Base-by-base conservation (phyloP, 2,888 invertebrate species). In the Drosophila tanythrix region DNA sequence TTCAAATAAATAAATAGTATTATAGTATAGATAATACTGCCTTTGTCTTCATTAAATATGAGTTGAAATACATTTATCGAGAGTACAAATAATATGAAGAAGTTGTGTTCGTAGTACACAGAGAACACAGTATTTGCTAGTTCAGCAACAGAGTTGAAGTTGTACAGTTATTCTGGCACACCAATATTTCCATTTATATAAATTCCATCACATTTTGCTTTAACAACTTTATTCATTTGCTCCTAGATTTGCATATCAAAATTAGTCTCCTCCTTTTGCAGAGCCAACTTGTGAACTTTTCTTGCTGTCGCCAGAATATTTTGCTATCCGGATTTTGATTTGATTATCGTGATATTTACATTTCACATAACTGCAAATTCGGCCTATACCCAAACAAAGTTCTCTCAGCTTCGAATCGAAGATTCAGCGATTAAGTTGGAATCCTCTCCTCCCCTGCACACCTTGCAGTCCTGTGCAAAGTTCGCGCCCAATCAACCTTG, bases 401-500 rank as follows among this genome's bases (percentile, higher is more conserved):
- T 71, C 21, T 31, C 52, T 15, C n/a, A 36, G 36, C 51, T 15
- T 3, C 25, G n/a, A 15, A 46, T 56, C 51, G 33, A 68, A 61
- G 57, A 61, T 67, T 55, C 50, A 7, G 10, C 53, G 29, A 38
- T 27, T 29, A 7, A n/a, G 15, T 36, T 25, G 46, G 21, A 15
- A 7, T 18, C 8, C 15, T 13, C 31, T n/a, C 29, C 40, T 25
- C 0, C 43, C 10, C 13, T 13, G 38, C 36, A 7, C 55, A 65
- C 61, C 56, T 65, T 50, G 48, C 55, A 67, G 48, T 35, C 48
- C 18, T 55, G 67, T 43, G 60, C 68, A 75, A 73, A 81, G 86
- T 83, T 86, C 74, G 89, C 79, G 81, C 77, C 81, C 85, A 85
- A 88, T 88, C 89, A 88, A 85, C 81, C 83, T 81, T 85, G 87